Evolutionary conservation across 2,113 vertebrate species (phyloP), one percentile per base, ranked within the genome.

Genomic region (Tragulus kanchil): DNA sequence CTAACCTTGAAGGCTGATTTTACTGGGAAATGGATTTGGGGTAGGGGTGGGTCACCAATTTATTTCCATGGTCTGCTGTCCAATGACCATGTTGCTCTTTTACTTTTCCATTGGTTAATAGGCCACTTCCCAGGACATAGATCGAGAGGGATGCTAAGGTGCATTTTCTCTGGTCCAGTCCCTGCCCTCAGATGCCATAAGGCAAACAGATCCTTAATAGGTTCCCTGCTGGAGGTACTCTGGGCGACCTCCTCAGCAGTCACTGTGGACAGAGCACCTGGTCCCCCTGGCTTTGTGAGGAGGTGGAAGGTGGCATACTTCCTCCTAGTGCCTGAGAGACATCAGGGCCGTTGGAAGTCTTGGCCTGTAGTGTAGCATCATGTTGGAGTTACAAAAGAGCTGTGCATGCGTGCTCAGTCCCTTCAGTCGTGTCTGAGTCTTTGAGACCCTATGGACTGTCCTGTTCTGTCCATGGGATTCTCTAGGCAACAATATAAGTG

Each of bases 251-350:
- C 21, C 19, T 75, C 52, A 28, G 14, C 0, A 5, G 50, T n/a
- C 23, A 50, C 31, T 31, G 1, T 56, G 64, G 45, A 73, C 36
- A 3, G 6, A 12, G 48, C n/a, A 8, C 21, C 31, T 69, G 31
- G 17, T 65, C 1, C 54, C 77, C 17, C 17, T 17, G 75, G 36
- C 5, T 50, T n/a, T 31, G 59, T 8, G 13, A 69, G 61, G 62
- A 73, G 52, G 82, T 26, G 14, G 52, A 77, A 88, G 36, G 62
- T 45, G 58, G 78, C 9, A 17, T 56, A 82, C 87, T 86, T 89
- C 62, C 78, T 85, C 71, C 89, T 96, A 64, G 95, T 17, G 89
- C 15, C 48, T 15, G 2, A 77, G 15, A 48, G 65, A 28, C 64
- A 64, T 45, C 15, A 16, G 25, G 4, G 4, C 81, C 42, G 4